Conservation (phyloP, 2,113 vertebrate species). For the Leiothrix lutea region DNA sequence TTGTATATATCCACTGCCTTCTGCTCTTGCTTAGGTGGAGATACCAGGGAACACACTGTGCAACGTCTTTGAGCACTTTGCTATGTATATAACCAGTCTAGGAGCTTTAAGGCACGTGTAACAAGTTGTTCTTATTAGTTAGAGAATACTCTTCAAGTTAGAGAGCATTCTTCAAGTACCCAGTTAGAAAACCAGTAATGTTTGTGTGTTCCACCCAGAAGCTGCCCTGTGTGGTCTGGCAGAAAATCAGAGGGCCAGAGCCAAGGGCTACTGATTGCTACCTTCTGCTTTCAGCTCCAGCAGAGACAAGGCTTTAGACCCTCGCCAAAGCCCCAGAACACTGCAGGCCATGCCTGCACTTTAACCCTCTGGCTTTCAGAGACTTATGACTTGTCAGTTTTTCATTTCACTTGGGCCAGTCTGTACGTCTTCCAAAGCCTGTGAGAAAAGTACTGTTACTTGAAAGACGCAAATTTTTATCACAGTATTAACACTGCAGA, state of each 20-base stretch:
- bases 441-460: background rate
- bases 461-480: background rate
- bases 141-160: too few relatives aligned
- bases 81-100: background rate
- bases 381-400: background rate
- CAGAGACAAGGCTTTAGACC: background rate
- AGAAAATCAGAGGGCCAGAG: background rate
- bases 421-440: background rate
- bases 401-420: background rate
- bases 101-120: background rate
- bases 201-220: background rate
- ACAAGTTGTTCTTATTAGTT: background rate
- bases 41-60: background rate
- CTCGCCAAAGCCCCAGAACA: background rate
- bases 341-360: background rate
- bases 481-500: background rate
- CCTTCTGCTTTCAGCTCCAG: conserved; percentile 17
- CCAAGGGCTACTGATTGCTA: background rate
- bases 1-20: background rate
- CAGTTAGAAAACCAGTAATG: background rate
- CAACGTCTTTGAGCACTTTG: background rate
- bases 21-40: background rate
- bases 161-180: background rate
- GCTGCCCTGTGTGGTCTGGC: background rate
- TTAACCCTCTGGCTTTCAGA: background rate